A percentile compares a stretch with the other conserved stretches of the same genome.
Evolutionary conservation across 2,113 vertebrate genomes (phyloP).

Genomic region (Oryzias celebensis): DNA sequence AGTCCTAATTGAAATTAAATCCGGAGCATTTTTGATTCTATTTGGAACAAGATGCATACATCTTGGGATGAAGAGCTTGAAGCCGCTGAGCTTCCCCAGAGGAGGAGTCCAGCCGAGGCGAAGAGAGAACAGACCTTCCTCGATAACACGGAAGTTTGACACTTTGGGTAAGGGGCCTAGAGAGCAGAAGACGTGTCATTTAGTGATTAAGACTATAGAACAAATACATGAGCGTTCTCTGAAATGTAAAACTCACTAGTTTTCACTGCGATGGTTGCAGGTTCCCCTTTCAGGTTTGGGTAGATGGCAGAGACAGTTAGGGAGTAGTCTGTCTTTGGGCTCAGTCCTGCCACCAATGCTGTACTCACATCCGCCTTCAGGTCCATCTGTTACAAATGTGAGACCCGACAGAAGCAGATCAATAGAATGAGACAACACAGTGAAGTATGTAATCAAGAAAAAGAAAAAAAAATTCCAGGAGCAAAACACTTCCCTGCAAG

Average conservation of each 20-base stretch:
- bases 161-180: conserved; percentile 82
- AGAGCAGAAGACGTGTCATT: conserved; percentile 7
- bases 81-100: conserved; percentile 77
- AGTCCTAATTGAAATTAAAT: background rate
- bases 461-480: too few species aligned
- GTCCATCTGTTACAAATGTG: conserved; percentile 71
- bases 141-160: conserved; percentile 86
- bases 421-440: background rate
- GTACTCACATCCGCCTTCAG: conserved; percentile 79
- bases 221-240: background rate
- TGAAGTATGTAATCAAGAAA: too few species aligned
- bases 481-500: too few species aligned
- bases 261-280: conserved; percentile 65
- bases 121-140: conserved; percentile 84
- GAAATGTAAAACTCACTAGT: conserved; percentile 76
- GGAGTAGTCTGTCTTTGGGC: conserved; percentile 79
- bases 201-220: background rate
- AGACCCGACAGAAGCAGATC: background rate
- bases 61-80: conserved; percentile 86
- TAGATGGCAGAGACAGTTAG: conserved; percentile 81
- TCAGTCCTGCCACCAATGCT: conserved; percentile 74
- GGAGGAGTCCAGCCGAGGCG: conserved; percentile 85
- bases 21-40: background rate
- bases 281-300: conserved; percentile 72
- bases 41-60: conserved; percentile 66